Evolutionary conservation across 2,113 vertebrate species (phyloP).

Genomic region (Tragelaphus scriptus): DNA sequence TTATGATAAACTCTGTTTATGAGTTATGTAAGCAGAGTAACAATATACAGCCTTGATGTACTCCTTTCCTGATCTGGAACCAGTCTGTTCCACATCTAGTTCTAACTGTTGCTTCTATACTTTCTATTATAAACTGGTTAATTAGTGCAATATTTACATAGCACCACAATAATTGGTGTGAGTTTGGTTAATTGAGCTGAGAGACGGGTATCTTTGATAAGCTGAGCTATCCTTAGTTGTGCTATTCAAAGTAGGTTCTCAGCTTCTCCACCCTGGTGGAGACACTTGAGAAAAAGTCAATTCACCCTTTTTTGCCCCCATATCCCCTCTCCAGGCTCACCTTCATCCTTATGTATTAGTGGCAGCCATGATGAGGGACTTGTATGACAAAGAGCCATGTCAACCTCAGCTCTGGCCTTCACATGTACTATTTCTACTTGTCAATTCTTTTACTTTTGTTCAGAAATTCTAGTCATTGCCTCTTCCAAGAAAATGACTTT

Average conservation of each 20-base stretch:
- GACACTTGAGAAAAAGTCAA: background rate
- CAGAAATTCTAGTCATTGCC: background rate
- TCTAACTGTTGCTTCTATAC: background rate
- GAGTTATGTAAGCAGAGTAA: background rate
- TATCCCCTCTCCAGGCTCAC: background rate
- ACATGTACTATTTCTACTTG: rapidly evolving
- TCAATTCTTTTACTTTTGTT: background rate
- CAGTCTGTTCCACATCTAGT: background rate
- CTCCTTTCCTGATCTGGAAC: background rate
- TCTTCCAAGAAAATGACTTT: background rate
- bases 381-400: background rate
- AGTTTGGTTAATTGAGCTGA: background rate
- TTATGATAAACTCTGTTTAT: too few relatives aligned
- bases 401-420: background rate
- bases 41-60: background rate
- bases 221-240: background rate
- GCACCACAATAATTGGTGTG: background rate
- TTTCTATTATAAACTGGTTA: background rate
- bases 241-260: background rate
- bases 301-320: background rate
- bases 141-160: background rate
- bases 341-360: background rate
- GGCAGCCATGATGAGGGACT: background rate
- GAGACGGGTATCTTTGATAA: background rate
- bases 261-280: background rate